Evolutionary conservation across 2,888 invertebrate genomes (phyloP).

Genomic region (Mellilla xanthometata): DNA sequence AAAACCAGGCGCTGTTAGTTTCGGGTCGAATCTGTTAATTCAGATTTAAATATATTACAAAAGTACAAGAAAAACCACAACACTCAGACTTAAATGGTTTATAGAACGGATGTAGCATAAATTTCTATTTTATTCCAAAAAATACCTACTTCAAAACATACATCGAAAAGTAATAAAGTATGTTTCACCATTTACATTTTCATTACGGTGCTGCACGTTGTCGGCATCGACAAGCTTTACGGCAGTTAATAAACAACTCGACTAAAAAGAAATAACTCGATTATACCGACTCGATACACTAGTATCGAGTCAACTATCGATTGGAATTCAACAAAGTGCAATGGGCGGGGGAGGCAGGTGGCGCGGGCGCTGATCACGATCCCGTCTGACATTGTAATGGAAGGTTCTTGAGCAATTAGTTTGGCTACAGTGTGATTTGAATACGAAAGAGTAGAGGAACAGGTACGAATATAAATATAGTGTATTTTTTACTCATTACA

Average conservation of each 20-base stretch:
- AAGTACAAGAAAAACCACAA: too few relatives aligned
- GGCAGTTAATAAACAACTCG: conserved; percentile 19
- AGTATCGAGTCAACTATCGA: conserved; percentile 12
- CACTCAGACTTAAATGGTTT: too few relatives aligned
- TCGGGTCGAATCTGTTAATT: too few relatives aligned
- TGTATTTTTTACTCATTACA: too few relatives aligned
- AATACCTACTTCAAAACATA: too few relatives aligned
- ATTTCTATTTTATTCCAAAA: too few relatives aligned
- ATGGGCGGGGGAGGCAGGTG: conserved; percentile 19
- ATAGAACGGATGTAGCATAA: too few relatives aligned
- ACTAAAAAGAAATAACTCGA: conserved; percentile 12
- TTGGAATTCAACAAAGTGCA: conserved; percentile 34
- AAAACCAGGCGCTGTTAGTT: too few relatives aligned
- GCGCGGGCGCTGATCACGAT: conserved; percentile 46
- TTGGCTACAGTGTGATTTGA: not conserved
- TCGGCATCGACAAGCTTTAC: conserved; percentile 2
- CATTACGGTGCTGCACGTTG: conserved; percentile 1
- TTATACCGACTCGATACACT: conserved; percentile 18
- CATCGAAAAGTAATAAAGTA: not conserved
- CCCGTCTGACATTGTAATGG: conserved; percentile 42
- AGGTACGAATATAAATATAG: too few relatives aligned
- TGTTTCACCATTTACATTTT: not conserved
- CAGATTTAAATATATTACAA: too few relatives aligned
- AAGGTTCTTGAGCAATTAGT: conserved; percentile 26
- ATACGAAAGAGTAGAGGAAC: not conserved